These are phyloP conservation scores for Rhogogaster chlorosoma DNA, from an alignment of 2,888 invertebrate genomes.

Conservation along the genomic window DNA sequence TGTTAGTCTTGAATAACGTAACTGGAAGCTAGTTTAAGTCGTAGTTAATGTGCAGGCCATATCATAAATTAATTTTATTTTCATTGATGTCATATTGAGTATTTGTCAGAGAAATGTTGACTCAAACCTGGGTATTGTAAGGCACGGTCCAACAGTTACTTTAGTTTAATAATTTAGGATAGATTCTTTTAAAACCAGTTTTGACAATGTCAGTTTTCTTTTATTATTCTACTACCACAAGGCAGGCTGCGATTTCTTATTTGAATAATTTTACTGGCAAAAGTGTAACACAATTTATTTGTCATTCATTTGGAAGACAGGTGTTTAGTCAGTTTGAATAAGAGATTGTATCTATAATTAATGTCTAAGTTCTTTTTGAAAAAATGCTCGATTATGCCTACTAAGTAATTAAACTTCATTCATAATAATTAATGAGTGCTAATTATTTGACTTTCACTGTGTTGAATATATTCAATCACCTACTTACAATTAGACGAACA, in stretches of 20 bases:
- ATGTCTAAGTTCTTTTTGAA: neutral
- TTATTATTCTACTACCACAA: neutral
- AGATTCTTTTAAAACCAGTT: neutral
- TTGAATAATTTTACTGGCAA: neutral
- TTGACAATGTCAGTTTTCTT: neutral
- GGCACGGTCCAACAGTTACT: neutral
- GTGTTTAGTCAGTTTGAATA: neutral
- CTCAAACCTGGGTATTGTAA: neutral
- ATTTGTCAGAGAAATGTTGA: neutral
- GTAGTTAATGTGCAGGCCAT: neutral
- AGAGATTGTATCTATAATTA: neutral
- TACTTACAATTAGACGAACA: neutral
- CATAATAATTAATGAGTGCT: neutral
- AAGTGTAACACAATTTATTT: neutral
- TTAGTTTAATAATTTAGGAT: neutral
- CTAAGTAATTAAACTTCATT: neutral
- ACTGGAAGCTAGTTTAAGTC: neutral
- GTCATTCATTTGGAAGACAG: neutral
- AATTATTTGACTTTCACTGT: neutral
- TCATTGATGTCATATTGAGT: neutral
- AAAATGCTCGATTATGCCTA: neutral
- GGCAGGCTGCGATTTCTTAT: neutral
- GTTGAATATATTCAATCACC: neutral
- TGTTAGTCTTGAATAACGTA: neutral
- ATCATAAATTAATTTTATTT: slow-evolving; percentile 1